These are phyloP conservation scores for Tenthredo livida DNA, from an alignment of 2,888 invertebrate genomes.

Conservation along the genomic window DNA sequence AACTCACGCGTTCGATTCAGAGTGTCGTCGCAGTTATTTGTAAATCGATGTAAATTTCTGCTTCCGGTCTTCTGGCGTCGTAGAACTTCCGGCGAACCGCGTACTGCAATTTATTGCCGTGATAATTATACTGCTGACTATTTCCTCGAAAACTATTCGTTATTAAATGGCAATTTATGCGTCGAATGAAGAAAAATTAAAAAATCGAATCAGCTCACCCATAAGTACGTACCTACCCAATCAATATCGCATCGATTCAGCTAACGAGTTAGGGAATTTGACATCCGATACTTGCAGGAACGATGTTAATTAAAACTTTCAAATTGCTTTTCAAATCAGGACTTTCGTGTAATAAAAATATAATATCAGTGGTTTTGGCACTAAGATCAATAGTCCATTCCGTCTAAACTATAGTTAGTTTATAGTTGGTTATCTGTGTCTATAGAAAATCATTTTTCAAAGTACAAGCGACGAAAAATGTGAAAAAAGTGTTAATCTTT, in stretches of 20 bases:
- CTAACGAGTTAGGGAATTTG: background rate
- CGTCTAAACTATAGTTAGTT: background rate
- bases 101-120: no score
- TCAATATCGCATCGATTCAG: background rate
- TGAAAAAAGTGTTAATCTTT: background rate
- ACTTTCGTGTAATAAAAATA: background rate
- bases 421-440: background rate
- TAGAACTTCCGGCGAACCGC: background rate
- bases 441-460: background rate
- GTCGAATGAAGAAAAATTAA: background rate
- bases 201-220: background rate
- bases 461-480: background rate
- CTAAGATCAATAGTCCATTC: background rate
- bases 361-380: background rate
- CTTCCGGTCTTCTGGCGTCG: background rate
- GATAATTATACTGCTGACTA: background rate
- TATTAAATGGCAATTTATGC: background rate
- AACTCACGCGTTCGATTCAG: slow-evolving; percentile 78
- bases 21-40: slow-evolving; percentile 61
- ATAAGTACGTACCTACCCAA: background rate
- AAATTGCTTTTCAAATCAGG: slow-evolving; percentile 19
- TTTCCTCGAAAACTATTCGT: background rate
- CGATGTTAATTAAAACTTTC: slow-evolving; percentile 35
- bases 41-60: background rate
- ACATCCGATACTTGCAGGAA: background rate